phyloP scores from a whole-genome alignment of 2,113 vertebrate genomes.

The Periophthalmus modestus region DNA sequence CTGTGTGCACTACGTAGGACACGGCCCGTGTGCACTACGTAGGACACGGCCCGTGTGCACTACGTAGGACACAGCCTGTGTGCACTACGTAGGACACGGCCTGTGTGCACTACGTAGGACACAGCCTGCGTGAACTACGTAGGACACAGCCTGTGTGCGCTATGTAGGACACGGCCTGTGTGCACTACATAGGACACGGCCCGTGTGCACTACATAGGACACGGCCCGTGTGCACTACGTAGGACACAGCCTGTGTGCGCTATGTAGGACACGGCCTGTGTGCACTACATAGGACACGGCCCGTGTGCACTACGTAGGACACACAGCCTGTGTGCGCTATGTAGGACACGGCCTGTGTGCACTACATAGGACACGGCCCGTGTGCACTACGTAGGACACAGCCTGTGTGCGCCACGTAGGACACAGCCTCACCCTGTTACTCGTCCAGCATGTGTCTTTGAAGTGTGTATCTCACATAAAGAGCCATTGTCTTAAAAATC shows the following conservation, averaged over 20 bases:
- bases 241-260: conserved; percentile 16
- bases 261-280: conserved; percentile 29
- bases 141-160: conserved; percentile 17
- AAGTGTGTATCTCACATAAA: conserved; percentile 59
- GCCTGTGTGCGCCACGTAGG: conserved; percentile 24
- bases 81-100: conserved; percentile 25
- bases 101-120: conserved; percentile 24
- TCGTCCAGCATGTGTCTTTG: conserved; percentile 59
- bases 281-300: conserved; percentile 25
- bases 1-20: conserved; percentile 5
- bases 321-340: too few relatives aligned
- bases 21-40: conserved; percentile 12
- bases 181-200: too few relatives aligned
- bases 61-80: conserved; percentile 29
- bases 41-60: conserved; percentile 17
- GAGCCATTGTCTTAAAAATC: conserved; percentile 31
- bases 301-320: conserved; percentile 4
- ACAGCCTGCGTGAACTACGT: conserved; percentile 12
- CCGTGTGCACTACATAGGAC: conserved; percentile 24
- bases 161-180: conserved; percentile 33
- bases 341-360: conserved; percentile 25
- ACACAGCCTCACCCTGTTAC: conserved; percentile 33
- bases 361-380: conserved; percentile 28
- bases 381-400: conserved; percentile 22
- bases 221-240: conserved; percentile 14